Conservation (phyloP, 2,113 vertebrate species). For the Tupaia chinensis region DNA sequence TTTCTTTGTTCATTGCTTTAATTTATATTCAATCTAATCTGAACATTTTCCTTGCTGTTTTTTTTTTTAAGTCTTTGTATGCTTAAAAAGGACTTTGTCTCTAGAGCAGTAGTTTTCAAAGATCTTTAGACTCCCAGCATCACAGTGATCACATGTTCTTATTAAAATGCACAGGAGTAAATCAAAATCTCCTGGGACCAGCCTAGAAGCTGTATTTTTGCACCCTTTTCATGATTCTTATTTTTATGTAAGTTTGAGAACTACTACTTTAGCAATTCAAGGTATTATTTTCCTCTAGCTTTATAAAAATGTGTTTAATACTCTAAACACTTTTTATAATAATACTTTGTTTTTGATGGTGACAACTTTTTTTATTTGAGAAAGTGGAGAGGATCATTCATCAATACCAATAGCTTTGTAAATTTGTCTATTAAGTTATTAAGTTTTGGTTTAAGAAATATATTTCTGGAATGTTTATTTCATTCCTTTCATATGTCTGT, state of each 20-base stretch:
- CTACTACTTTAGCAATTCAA: not conserved
- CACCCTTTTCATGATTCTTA: not conserved
- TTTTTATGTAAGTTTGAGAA: not conserved
- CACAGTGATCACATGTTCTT: not conserved
- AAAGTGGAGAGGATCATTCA: not conserved
- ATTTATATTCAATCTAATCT: not conserved
- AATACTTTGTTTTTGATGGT: not conserved
- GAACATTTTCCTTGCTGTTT: not conserved
- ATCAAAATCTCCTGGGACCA: not conserved
- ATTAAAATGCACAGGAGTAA: not conserved
- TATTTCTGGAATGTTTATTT: not conserved
- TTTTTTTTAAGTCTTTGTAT: not conserved
- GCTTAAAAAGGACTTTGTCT: not conserved
- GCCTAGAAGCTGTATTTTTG: not conserved
- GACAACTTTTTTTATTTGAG: not conserved
- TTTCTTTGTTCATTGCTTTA: slow-evolving; percentile 3
- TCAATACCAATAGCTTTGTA: not conserved
- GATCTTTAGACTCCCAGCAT: not conserved
- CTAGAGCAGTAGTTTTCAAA: not conserved
- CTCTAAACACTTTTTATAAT: not conserved
- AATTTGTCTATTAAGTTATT: not conserved
- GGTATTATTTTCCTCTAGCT: not conserved
- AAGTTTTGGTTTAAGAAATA: slow-evolving; percentile 27
- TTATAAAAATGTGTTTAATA: not conserved
- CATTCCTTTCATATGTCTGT: not conserved